phyloP scores from a whole-genome alignment of 1,140 invertebrate species.

The Ectropis grisescens region DNA sequence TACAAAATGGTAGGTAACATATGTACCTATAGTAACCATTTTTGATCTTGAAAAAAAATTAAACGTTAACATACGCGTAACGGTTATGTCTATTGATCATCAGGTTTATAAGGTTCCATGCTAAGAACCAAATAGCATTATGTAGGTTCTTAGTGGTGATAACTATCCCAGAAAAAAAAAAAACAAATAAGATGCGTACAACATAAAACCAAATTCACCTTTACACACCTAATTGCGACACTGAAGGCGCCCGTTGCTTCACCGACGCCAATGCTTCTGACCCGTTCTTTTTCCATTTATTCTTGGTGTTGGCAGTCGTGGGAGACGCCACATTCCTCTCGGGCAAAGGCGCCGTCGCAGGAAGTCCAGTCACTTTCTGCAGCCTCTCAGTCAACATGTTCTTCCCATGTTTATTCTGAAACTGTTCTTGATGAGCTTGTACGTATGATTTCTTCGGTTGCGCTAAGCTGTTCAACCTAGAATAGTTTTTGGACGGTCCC shows the following conservation, averaged over 20 bases:
- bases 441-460: constrained; percentile 45
- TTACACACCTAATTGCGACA: constrained; percentile 48
- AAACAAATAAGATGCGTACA: no score
- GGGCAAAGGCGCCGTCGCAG: no score
- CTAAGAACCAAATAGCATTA: no score
- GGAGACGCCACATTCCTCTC: background rate
- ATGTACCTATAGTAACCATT: no score
- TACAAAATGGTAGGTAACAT: no score
- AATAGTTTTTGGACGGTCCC: constrained; percentile 38
- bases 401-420: constrained; percentile 25
- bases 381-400: constrained; percentile 22
- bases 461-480: constrained; percentile 39
- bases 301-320: constrained; percentile 10
- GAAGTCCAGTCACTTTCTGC: constrained; percentile 13
- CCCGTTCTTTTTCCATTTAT: constrained; percentile 11
- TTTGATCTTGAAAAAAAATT: no score
- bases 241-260: constrained; percentile 9
- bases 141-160: no score
- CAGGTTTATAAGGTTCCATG: no score
- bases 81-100: no score
- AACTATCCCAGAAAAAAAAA: no score
- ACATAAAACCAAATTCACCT: constrained; percentile 39
- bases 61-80: no score
- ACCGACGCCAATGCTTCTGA: constrained; percentile 9
- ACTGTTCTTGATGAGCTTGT: constrained; percentile 36